A percentile compares a stretch with the other conserved stretches of the same genome.
Conservation (phyloP, 2,888 invertebrate species). For the Molorchus minor region DNA sequence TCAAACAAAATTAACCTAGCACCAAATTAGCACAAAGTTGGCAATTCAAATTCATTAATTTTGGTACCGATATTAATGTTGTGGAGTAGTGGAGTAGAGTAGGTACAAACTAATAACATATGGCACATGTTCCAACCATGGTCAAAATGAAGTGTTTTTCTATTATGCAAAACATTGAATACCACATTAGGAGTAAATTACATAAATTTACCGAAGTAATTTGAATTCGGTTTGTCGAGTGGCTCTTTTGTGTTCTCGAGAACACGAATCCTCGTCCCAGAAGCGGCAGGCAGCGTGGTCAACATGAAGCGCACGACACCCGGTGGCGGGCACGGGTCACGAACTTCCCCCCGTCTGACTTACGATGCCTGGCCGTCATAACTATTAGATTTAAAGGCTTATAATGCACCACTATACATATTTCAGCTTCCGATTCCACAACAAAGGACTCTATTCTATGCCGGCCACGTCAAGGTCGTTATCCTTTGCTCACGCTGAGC, state of each 20-base stretch:
- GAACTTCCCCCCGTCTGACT: slow-evolving; percentile 47
- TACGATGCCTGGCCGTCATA: slow-evolving; percentile 43
- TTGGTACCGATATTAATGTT: too few relatives aligned
- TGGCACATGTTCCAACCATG: too few relatives aligned
- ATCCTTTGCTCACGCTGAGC: background rate
- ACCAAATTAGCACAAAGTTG: too few relatives aligned
- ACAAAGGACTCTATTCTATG: slow-evolving; percentile 25
- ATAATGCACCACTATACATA: slow-evolving; percentile 45
- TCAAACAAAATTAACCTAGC: too few relatives aligned
- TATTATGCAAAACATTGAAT: too few relatives aligned
- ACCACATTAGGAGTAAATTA: slow-evolving; percentile 1
- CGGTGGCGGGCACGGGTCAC: slow-evolving; percentile 47
- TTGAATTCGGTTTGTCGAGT: slow-evolving; percentile 20
- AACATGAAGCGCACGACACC: slow-evolving; percentile 47
- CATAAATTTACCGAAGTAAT: slow-evolving; percentile 3
- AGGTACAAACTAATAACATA: too few relatives aligned
- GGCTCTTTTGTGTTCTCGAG: slow-evolving; percentile 25
- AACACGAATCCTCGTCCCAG: slow-evolving; percentile 36
- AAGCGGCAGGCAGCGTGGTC: slow-evolving; percentile 49
- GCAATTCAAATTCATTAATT: too few relatives aligned
- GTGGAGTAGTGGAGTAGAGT: too few relatives aligned
- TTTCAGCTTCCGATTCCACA: slow-evolving; percentile 44
- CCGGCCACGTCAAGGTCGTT: slow-evolving; percentile 12
- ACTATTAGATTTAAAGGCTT: slow-evolving; percentile 44
- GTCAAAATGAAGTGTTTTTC: too few relatives aligned